Percentiles rank a stretch among this genome's conserved stretches.
These are phyloP conservation scores for Glossophaga mutica DNA, from an alignment of 2,797 vertebrate genomes.

Conservation along the genomic window DNA sequence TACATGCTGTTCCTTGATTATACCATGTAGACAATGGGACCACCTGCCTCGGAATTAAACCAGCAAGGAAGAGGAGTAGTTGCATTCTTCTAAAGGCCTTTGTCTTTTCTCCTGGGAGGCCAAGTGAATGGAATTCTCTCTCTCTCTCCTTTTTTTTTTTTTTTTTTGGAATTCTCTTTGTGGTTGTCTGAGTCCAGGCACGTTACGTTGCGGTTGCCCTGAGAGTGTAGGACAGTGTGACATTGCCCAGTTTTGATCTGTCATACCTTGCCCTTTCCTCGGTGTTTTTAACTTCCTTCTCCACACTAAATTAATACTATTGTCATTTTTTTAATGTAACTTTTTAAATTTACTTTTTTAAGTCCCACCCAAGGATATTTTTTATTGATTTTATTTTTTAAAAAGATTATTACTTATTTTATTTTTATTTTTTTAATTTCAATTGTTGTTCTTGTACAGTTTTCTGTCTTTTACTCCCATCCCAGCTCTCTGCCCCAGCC, in stretches of 20 bases:
- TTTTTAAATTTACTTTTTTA: neutral
- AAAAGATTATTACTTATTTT: neutral
- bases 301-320: neutral
- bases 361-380: too few relatives aligned
- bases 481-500: too few relatives aligned
- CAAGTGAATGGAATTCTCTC: neutral
- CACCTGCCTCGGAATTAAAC: neutral
- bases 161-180: neutral
- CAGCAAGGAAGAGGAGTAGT: neutral
- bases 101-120: neutral
- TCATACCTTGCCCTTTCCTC: neutral
- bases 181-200: neutral
- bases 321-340: neutral
- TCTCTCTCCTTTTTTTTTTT: too few relatives aligned
- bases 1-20: conserved; percentile 17
- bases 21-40: neutral
- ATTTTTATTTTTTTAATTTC: too few relatives aligned
- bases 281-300: conserved; percentile 12
- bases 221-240: neutral
- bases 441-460: too few relatives aligned
- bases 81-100: neutral
- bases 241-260: neutral
- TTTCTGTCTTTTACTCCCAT: too few relatives aligned
- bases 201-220: neutral
- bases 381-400: too few relatives aligned